phyloP scores from a whole-genome alignment of 53 echinoderm and acorn worm genomes.

The Echinometra lucunter region DNA sequence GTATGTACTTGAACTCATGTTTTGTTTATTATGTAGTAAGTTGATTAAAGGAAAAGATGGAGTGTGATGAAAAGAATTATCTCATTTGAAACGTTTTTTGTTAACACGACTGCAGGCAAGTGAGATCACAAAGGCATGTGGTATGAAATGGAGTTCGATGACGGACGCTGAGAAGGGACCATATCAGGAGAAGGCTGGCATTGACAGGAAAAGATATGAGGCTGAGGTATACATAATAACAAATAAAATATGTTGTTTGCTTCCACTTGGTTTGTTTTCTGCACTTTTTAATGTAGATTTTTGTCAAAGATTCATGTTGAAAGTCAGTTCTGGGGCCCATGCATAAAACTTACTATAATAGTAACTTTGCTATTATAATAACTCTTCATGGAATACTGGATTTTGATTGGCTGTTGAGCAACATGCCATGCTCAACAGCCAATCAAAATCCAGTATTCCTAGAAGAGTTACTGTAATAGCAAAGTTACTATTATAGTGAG shows the following conservation, averaged over 20 bases:
- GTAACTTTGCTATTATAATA: too few relatives aligned
- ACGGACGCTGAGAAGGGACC: constrained; percentile 80
- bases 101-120: constrained; percentile 77
- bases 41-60: neutral
- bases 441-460: too few relatives aligned
- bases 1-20: too few relatives aligned
- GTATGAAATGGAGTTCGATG: constrained; percentile 93
- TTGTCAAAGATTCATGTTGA: too few relatives aligned
- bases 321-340: too few relatives aligned
- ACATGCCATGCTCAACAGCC: too few relatives aligned
- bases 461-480: too few relatives aligned
- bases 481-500: too few relatives aligned
- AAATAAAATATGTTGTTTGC: neutral
- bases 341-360: too few relatives aligned
- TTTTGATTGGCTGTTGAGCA: too few relatives aligned
- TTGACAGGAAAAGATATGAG: constrained; percentile 82
- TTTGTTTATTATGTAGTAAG: too few relatives aligned
- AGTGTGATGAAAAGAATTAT: neutral
- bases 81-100: neutral
- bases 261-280: neutral
- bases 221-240: constrained; percentile 80
- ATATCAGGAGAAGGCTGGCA: constrained; percentile 55
- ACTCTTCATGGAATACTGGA: too few relatives aligned
- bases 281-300: neutral
- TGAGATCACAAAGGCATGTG: constrained; percentile 99